Conservation (phyloP, 1,140 invertebrate species). For the Drosophila truncata region DNA sequence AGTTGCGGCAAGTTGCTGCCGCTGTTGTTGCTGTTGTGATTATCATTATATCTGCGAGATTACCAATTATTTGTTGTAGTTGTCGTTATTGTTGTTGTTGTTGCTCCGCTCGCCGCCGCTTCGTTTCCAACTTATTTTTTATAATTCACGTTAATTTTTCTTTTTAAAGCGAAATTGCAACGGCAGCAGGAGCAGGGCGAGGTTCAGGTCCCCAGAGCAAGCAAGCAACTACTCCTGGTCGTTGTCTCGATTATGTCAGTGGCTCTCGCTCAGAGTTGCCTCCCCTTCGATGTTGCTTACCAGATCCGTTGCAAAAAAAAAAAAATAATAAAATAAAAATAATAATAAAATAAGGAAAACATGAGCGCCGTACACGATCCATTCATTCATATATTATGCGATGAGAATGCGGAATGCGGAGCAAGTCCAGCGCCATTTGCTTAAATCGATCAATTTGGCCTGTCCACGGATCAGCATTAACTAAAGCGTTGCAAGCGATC, state of each 20-base stretch:
- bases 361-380: conserved; percentile 38
- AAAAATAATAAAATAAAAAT: background rate
- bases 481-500: background rate
- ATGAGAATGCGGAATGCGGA: conserved; percentile 11
- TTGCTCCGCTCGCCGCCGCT: conserved; percentile 29
- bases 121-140: conserved; percentile 75
- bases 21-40: conserved; percentile 72
- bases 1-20: conserved; percentile 40
- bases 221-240: conserved; percentile 61
- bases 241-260: conserved; percentile 82
- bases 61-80: conserved; percentile 79
- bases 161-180: conserved; percentile 80
- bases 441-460: conserved; percentile 37
- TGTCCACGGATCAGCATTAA: conserved; percentile 12
- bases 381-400: conserved; percentile 44
- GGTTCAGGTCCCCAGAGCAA: conserved; percentile 5
- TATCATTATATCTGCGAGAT: conserved; percentile 81
- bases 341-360: conserved; percentile 18
- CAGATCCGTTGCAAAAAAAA: background rate
- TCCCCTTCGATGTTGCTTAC: conserved; percentile 71
- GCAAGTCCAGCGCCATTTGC: conserved; percentile 46
- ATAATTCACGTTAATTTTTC: conserved; percentile 83
- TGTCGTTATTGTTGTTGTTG: conserved; percentile 20
- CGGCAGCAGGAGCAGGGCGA: conserved; percentile 23
- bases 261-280: conserved; percentile 61